Percentiles rank a stretch among this genome's conserved stretches.
phyloP scores from a whole-genome alignment of 2,113 vertebrate species.

The Laticauda laticaudata region DNA sequence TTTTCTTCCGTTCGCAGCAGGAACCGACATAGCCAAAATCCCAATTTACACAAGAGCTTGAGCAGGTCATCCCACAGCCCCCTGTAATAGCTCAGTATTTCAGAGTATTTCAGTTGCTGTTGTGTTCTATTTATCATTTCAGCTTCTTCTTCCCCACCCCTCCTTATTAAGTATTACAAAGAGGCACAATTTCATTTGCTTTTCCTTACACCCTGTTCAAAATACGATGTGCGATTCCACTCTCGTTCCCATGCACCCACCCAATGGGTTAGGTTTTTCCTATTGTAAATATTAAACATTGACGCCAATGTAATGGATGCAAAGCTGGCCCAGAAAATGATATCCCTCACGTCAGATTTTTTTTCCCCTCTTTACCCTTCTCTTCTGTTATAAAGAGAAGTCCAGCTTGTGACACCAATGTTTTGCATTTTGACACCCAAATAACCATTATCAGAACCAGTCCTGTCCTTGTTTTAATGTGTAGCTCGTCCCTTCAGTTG shows the following conservation, averaged over 20 bases:
- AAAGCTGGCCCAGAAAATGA: background rate
- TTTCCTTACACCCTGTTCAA: conserved; percentile 26
- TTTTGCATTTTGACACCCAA: background rate
- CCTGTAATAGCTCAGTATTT: conserved; percentile 56
- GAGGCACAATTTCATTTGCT: background rate
- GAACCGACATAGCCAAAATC: conserved; percentile 96
- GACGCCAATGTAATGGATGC: background rate
- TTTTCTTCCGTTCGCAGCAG: conserved; percentile 96
- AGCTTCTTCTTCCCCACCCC: background rate
- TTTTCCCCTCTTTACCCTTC: background rate
- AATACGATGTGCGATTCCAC: conserved; percentile 13
- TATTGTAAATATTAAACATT: background rate
- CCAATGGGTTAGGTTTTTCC: background rate
- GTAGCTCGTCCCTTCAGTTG: conserved; percentile 7
- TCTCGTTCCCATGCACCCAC: conserved; percentile 18
- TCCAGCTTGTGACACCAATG: background rate
- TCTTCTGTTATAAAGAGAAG: background rate
- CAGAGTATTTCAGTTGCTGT: conserved; percentile 26
- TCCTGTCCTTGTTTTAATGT: background rate
- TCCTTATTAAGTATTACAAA: conserved; percentile 27
- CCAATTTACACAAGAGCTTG: conserved; percentile 92
- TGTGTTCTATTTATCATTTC: conserved; percentile 46
- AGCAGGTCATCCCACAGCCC: conserved; percentile 62
- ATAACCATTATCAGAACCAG: background rate
- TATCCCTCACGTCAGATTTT: background rate